A percentile compares a stretch with the other conserved stretches of the same genome.
Evolutionary conservation across 1,140 invertebrate genomes (phyloP).

Genomic region (Geopemphigus sp.): DNA sequence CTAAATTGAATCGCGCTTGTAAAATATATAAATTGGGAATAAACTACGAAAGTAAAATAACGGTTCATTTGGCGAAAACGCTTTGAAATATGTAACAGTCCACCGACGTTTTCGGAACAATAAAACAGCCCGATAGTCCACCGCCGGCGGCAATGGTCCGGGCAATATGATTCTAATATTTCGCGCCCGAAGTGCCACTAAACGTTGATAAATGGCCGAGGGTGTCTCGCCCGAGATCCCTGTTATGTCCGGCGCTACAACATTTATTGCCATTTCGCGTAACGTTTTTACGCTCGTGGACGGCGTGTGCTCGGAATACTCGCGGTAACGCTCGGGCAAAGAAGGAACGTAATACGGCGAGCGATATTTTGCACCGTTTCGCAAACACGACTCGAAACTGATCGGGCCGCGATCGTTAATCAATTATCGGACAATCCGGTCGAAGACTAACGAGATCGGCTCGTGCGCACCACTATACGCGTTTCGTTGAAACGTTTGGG

Average conservation of each 20-base stretch:
- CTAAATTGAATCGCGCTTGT: too few species aligned
- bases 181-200: neutral
- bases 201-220: constrained; percentile 6
- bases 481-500: too few species aligned
- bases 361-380: too few species aligned
- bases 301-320: neutral
- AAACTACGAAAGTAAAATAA: neutral
- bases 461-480: too few species aligned
- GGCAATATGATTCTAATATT: constrained; percentile 5
- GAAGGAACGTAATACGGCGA: too few species aligned
- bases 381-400: too few species aligned
- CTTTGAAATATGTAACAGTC: neutral
- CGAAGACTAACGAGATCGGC: too few species aligned
- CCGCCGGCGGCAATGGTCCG: too few species aligned
- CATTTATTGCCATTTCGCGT: neutral
- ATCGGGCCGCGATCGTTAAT: too few species aligned
- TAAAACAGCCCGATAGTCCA: neutral
- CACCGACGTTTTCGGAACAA: neutral
- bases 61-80: neutral
- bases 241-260: neutral
- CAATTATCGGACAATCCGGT: too few species aligned
- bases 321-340: neutral
- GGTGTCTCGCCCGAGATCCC: neutral
- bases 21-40: too few species aligned
- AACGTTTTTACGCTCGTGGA: neutral